These are phyloP conservation scores for Tragelaphus buxtoni DNA, from an alignment of 2,113 vertebrate species.

Conservation along the genomic window DNA sequence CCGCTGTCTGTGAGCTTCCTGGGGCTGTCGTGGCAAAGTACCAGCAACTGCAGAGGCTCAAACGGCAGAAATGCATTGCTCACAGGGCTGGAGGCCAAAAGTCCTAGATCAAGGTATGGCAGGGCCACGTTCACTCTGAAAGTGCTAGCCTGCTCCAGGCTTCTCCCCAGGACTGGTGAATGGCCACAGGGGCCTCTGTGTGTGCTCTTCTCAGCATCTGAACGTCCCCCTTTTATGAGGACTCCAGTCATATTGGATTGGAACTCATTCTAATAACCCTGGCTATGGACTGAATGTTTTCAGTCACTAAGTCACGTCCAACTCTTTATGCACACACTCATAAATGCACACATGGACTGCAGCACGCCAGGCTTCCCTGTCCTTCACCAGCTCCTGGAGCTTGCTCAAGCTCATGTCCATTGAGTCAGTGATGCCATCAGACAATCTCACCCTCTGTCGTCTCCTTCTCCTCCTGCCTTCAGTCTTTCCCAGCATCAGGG, in stretches of 20 bases:
- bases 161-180: no score
- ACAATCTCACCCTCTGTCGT: not conserved
- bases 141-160: not conserved
- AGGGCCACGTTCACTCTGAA: accelerated
- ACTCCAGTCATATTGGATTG: not conserved
- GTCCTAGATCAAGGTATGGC: not conserved
- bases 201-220: not conserved
- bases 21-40: accelerated
- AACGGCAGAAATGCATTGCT: accelerated
- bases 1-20: not conserved
- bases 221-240: not conserved
- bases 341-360: accelerated
- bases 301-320: not conserved
- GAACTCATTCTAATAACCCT: not conserved
- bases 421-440: not conserved
- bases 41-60: not conserved
- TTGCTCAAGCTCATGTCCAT: not conserved
- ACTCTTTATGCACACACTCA: accelerated
- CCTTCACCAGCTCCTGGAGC: not conserved
- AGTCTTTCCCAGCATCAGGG: not conserved
- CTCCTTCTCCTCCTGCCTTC: not conserved
- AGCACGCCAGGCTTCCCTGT: not conserved
- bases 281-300: not conserved
- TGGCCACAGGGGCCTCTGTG: no score
- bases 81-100: not conserved